These are phyloP conservation scores for Gadus chalcogrammus DNA, from an alignment of 2,113 vertebrate genomes.

Conservation along the genomic window DNA sequence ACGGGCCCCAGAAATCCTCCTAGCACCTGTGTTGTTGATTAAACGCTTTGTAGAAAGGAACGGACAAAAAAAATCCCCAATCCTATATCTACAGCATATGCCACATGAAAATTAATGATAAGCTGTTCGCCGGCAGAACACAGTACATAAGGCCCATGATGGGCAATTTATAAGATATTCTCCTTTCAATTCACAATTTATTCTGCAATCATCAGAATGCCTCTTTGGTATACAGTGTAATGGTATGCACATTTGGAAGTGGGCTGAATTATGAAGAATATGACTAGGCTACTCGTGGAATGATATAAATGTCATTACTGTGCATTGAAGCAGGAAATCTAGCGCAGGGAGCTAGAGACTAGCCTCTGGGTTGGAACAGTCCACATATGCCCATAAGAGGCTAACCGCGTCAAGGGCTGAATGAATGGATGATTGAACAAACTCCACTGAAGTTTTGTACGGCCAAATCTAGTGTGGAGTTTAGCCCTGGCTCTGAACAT, in stretches of 20 bases:
- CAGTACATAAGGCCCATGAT: slow-evolving; percentile 38
- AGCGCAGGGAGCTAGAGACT: slow-evolving; percentile 63
- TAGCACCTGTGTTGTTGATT: slow-evolving; percentile 57
- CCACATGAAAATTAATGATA: slow-evolving; percentile 65
- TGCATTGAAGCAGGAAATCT: slow-evolving; percentile 67
- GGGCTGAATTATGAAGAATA: slow-evolving; percentile 60
- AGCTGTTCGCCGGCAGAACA: slow-evolving; percentile 55
- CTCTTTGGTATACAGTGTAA: slow-evolving; percentile 53
- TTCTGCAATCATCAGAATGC: slow-evolving; percentile 59
- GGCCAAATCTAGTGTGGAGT: slow-evolving; percentile 34
- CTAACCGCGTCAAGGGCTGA: slow-evolving; percentile 46
- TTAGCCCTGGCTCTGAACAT: slow-evolving; percentile 32
- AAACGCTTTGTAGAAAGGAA: slow-evolving; percentile 54
- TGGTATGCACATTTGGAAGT: slow-evolving; percentile 55
- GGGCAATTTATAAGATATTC: slow-evolving; percentile 55
- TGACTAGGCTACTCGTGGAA: slow-evolving; percentile 55
- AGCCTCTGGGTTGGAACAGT: slow-evolving; percentile 59
- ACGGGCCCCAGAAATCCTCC: slow-evolving; percentile 32
- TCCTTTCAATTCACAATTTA: slow-evolving; percentile 58
- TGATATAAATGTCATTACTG: slow-evolving; percentile 71
- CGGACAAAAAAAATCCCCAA: slow-evolving; percentile 18
- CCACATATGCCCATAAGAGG: slow-evolving; percentile 58
- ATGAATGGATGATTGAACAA: slow-evolving; percentile 57
- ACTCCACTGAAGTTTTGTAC: slow-evolving; percentile 49
- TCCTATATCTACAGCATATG: slow-evolving; percentile 66